These are phyloP conservation scores for Thera obeliscata DNA, from an alignment of 2,888 invertebrate genomes.

Conservation along the genomic window DNA sequence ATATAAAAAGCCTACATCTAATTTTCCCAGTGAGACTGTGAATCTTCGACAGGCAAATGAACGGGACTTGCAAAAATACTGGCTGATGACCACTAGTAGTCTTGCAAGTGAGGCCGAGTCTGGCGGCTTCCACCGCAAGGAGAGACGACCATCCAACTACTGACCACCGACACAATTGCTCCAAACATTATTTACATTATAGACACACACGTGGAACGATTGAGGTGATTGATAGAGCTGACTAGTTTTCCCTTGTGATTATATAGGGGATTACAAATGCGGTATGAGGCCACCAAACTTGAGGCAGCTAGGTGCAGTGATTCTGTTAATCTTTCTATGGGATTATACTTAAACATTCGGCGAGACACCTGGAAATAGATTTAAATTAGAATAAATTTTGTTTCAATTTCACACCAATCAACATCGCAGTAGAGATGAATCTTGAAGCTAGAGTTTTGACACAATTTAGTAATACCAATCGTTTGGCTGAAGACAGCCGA, in stretches of 20 bases:
- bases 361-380: conserved; percentile 84
- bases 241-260: conserved; percentile 46
- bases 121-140: conserved; percentile 60
- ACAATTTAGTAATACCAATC: conserved; percentile 79
- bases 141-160: conserved; percentile 51
- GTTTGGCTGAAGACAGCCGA: conserved; percentile 53
- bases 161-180: not conserved
- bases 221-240: conserved; percentile 23
- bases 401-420: conserved; percentile 78
- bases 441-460: conserved; percentile 61
- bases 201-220: not conserved
- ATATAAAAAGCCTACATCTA: conserved; percentile 80
- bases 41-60: conserved; percentile 77
- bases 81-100: conserved; percentile 66
- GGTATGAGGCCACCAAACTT: conserved; percentile 66
- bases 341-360: conserved; percentile 80
- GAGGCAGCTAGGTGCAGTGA: conserved; percentile 74
- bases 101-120: conserved; percentile 75
- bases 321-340: conserved; percentile 72
- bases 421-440: conserved; percentile 54
- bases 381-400: conserved; percentile 83
- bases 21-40: conserved; percentile 79
- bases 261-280: conserved; percentile 51
- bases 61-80: conserved; percentile 79
- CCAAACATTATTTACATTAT: not conserved